These are phyloP conservation scores for Lepeophtheirus salmonis DNA, from an alignment of 1,140 invertebrate species.

Conservation along the genomic window DNA sequence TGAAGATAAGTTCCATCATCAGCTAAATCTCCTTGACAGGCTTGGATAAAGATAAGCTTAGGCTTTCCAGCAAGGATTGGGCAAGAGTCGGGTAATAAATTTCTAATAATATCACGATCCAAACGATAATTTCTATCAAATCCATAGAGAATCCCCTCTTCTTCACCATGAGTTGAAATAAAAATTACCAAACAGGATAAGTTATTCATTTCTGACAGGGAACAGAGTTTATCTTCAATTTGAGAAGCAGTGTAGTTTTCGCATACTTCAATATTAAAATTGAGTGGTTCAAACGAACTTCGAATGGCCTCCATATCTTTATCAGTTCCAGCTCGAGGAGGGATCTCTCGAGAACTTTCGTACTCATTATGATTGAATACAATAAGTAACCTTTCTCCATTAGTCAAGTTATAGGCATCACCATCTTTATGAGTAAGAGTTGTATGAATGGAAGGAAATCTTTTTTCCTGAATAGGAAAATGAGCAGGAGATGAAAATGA, in stretches of 20 bases:
- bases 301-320: slow-evolving; percentile 6
- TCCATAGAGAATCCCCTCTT: slow-evolving; percentile 6
- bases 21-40: slow-evolving; percentile 11
- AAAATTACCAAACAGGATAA: slow-evolving; percentile 7
- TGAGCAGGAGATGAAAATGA: background rate
- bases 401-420: background rate
- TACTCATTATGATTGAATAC: slow-evolving; percentile 9
- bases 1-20: background rate
- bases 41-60: slow-evolving; percentile 16
- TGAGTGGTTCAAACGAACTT: slow-evolving; percentile 5
- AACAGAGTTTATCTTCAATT: slow-evolving; percentile 1
- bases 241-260: background rate
- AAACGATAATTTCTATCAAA: slow-evolving; percentile 11
- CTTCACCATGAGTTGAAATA: slow-evolving; percentile 15
- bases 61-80: slow-evolving; percentile 9
- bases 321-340: slow-evolving; percentile 7
- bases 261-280: background rate
- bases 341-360: background rate
- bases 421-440: background rate
- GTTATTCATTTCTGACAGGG: background rate
- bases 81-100: slow-evolving; percentile 6
- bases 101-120: slow-evolving; percentile 3
- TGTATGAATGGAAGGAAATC: background rate
- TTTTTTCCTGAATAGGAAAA: background rate
- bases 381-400: background rate